These are phyloP conservation scores for Pammene fasciana DNA, from an alignment of 2,888 invertebrate species.

Conservation along the genomic window DNA sequence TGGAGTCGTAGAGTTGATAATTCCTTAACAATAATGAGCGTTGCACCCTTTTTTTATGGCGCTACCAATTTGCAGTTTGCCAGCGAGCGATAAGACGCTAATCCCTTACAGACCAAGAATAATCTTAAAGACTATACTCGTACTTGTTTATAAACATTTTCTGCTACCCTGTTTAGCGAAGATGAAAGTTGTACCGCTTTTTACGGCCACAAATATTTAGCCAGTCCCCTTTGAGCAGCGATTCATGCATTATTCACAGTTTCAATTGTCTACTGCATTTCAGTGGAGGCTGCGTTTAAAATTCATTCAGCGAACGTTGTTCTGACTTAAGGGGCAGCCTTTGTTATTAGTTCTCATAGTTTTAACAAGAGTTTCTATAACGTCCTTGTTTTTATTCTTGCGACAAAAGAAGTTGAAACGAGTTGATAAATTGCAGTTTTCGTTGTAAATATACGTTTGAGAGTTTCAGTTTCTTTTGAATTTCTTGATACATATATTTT, in stretches of 20 bases:
- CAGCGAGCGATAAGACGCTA: too few relatives aligned
- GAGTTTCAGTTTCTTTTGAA: not conserved
- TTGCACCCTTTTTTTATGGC: too few relatives aligned
- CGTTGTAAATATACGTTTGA: not conserved
- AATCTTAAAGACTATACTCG: too few relatives aligned
- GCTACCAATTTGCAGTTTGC: too few relatives aligned
- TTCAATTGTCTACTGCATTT: slow-evolving; percentile 43
- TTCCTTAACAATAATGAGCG: too few relatives aligned
- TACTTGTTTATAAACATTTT: slow-evolving; percentile 15
- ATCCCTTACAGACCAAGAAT: too few relatives aligned
- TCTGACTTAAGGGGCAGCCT: slow-evolving; percentile 41
- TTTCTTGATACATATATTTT: not conserved
- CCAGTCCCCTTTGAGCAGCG: slow-evolving; percentile 38
- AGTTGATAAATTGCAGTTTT: slow-evolving; percentile 12
- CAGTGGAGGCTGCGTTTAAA: slow-evolving; percentile 41
- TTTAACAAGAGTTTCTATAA: slow-evolving; percentile 33
- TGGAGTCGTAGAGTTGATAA: too few relatives aligned
- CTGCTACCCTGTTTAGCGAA: not conserved
- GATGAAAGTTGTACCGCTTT: slow-evolving; percentile 36
- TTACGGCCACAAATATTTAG: slow-evolving; percentile 41
- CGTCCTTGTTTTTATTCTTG: slow-evolving; percentile 27
- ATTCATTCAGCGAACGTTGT: slow-evolving; percentile 40
- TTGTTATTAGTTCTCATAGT: slow-evolving; percentile 39
- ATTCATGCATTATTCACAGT: slow-evolving; percentile 41
- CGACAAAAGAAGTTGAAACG: slow-evolving; percentile 20